Base-by-base conservation (phyloP, 2,888 invertebrate species). In the Bellardia pandia region DNA sequence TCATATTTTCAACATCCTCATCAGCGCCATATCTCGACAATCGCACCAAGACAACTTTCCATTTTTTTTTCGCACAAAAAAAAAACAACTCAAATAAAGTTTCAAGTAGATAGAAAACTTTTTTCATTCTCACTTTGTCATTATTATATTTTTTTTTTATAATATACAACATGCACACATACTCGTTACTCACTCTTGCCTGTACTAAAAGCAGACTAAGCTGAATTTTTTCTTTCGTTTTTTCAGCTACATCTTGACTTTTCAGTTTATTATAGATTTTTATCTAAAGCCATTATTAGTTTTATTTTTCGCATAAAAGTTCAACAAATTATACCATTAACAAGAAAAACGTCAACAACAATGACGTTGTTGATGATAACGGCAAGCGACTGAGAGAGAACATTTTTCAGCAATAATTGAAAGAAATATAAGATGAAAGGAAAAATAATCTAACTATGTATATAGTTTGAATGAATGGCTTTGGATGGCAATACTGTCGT, bases 211-310 rank as follows among this genome's bases (percentile, higher is more conserved):
- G 30, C 2, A 30, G 37, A 37, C 14, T 13, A 37, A 37, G 33
- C 16, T 76, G 60, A 42, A 5, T 66, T 80, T 0, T 13, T 45
- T 62, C 51, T 78, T n/a, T 33, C 3, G 37, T 13, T 16, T 42
- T 48, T 48, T 11, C 37, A 42, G 58, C 37, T 6, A 37, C 37
- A 78, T 9, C 62, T 78, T 82, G 82, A 74, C 81, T 78, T 62
- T 72, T 58, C 33, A 68, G 53, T 82, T 86, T 74, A 60, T 82
- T 62, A 82, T 62, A 82, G 77, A 86, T 78, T 82, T 86, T 66
- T 81, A 81, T 81, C 72, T 58, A 11, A 66, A 81, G 58, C 33
- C 60, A 74, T 77, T 86, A 86, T 82, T 82, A 78, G 86, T 82
- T 82, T 82, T 62, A 78, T 62, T 60, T 75, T 69, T 60, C 42